Conservation (phyloP, 1,140 invertebrate genomes). For the Nymphalis io region DNA sequence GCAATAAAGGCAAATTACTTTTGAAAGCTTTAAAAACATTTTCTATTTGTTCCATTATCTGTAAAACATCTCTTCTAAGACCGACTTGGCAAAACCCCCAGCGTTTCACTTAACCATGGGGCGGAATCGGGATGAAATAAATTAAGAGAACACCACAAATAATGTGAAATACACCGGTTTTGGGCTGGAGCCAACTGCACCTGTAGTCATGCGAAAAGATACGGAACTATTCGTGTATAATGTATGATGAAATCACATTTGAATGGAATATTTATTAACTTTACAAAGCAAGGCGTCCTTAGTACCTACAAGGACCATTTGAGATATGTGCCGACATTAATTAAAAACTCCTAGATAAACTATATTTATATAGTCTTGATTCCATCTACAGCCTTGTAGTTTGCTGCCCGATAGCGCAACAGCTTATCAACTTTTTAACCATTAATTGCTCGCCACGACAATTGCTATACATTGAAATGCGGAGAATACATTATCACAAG, state of each 20-base stretch:
- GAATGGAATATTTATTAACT: not conserved
- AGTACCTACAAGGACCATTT: too few relatives aligned
- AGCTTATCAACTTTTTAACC: too few relatives aligned
- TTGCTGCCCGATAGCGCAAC: too few relatives aligned
- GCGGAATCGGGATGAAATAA: constrained; percentile 26
- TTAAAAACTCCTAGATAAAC: too few relatives aligned
- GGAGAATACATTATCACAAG: too few relatives aligned
- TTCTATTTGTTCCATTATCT: constrained; percentile 22
- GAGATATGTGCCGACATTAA: too few relatives aligned
- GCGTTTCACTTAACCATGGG: constrained; percentile 30
- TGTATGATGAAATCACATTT: constrained; percentile 3
- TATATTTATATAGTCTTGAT: too few relatives aligned
- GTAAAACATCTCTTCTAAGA: constrained; percentile 26
- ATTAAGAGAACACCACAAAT: constrained; percentile 35
- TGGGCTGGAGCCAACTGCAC: constrained; percentile 27
- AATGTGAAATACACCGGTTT: constrained; percentile 31
- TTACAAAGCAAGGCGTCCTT: not conserved
- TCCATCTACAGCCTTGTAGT: too few relatives aligned
- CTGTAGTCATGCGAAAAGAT: constrained; percentile 30
- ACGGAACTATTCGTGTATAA: constrained; percentile 3
- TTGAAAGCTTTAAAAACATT: constrained; percentile 5
- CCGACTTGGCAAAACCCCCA: constrained; percentile 19
- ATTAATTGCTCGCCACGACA: too few relatives aligned
- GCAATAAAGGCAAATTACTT: constrained; percentile 1
- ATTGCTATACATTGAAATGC: too few relatives aligned